Conservation (phyloP, 2,113 vertebrate genomes). For the Pontoporia blainvillei region DNA sequence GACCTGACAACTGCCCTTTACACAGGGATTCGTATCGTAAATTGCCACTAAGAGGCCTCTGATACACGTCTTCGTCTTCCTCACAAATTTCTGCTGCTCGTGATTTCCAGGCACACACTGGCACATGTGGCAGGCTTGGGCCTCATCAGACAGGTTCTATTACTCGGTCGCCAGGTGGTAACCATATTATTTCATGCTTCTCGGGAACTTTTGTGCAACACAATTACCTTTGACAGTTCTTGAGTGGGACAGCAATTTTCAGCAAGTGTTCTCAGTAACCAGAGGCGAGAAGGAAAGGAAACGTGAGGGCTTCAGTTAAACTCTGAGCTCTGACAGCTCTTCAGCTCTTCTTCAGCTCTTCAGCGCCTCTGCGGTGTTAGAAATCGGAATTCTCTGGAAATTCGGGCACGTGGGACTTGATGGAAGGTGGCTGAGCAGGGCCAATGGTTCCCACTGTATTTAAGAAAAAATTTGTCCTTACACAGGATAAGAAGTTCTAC, state of each 20-base stretch:
- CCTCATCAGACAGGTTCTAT: conserved; percentile 62
- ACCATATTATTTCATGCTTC: conserved; percentile 72
- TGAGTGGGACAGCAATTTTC: conserved; percentile 73
- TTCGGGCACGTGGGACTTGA: conserved; percentile 2
- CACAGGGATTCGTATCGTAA: conserved; percentile 67
- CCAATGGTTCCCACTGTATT: conserved; percentile 23
- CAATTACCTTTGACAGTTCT: conserved; percentile 75
- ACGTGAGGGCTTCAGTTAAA: conserved; percentile 42
- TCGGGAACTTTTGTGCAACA: conserved; percentile 61
- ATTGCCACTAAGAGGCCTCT: conserved; percentile 61
- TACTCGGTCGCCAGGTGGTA: conserved; percentile 70
- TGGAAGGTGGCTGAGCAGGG: background rate
- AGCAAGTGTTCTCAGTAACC: conserved; percentile 75
- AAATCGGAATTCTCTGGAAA: conserved; percentile 54
- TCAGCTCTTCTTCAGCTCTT: conserved; percentile 53
- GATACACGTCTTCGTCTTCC: conserved; percentile 36
- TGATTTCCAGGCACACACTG: conserved; percentile 53
- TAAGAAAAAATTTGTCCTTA: conserved; percentile 30
- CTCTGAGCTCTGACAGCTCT: conserved; percentile 61
- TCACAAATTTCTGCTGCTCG: conserved; percentile 24
- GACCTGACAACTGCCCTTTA: conserved; percentile 65
- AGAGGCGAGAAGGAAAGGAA: conserved; percentile 67
- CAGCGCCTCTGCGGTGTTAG: conserved; percentile 51
- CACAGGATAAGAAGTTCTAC: background rate
- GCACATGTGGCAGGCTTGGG: conserved; percentile 42